These are phyloP conservation scores for Chlamydotis undulata DNA, from an alignment of 2,113 vertebrate species.

Conservation along the genomic window DNA sequence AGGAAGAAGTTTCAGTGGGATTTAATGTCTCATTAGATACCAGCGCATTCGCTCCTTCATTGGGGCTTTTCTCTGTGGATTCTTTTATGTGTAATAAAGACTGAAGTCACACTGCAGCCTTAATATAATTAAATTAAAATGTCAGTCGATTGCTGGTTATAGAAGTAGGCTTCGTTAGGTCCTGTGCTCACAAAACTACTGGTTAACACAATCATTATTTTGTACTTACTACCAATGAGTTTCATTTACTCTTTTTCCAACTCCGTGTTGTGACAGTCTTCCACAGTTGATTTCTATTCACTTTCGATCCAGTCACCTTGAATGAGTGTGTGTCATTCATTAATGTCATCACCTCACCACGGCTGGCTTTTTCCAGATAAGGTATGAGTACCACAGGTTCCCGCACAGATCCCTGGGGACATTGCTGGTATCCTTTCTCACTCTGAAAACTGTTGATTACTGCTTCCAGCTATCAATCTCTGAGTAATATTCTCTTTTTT, in stretches of 20 bases:
- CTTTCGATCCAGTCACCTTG: not conserved
- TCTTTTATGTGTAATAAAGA: not conserved
- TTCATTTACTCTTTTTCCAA: not conserved
- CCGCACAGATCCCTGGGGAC: not conserved
- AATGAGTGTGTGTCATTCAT: not conserved
- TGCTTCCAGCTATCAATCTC: not conserved
- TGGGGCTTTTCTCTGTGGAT: not conserved
- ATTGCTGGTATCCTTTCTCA: not conserved
- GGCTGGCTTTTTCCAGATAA: not conserved
- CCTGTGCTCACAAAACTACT: not conserved
- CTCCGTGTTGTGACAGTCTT: not conserved
- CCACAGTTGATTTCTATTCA: not conserved
- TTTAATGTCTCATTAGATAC: not conserved
- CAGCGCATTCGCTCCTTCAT: not conserved
- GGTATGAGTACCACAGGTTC: not conserved
- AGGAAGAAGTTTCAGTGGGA: not conserved
- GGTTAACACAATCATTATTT: not conserved
- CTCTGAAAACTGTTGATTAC: not conserved
- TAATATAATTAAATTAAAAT: conserved; percentile 12
- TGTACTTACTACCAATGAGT: not conserved
- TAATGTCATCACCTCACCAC: not conserved
- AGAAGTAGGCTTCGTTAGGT: not conserved
- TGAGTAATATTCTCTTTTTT: not conserved
- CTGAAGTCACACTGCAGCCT: not conserved
- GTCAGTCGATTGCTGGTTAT: not conserved